A percentile compares a stretch with the other conserved stretches of the same genome.
Evolutionary conservation across 2,113 vertebrate genomes (phyloP).

Genomic region (Brachyistius frenatus): DNA sequence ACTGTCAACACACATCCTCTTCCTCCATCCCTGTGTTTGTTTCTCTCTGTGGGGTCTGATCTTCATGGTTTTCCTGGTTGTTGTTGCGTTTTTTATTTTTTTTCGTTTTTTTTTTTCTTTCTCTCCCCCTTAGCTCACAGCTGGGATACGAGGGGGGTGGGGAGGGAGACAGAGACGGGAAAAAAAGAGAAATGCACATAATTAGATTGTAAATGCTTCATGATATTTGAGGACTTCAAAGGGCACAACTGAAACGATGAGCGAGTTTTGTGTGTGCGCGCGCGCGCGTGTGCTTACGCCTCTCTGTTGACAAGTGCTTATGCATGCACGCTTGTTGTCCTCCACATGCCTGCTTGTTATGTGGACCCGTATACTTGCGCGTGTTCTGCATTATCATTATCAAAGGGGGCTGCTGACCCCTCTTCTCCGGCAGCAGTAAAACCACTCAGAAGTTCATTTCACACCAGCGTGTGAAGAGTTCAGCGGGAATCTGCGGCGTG

Average conservation of each 20-base stretch:
- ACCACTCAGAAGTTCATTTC: slow-evolving; percentile 67
- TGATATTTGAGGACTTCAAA: slow-evolving; percentile 80
- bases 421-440: slow-evolving; percentile 58
- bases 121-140: slow-evolving; percentile 30
- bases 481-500: slow-evolving; percentile 39
- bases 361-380: slow-evolving; percentile 8
- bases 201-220: slow-evolving; percentile 81
- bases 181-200: slow-evolving; percentile 53
- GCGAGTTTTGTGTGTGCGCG: slow-evolving; percentile 9
- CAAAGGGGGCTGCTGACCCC: slow-evolving; percentile 69
- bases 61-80: slow-evolving; percentile 13
- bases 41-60: slow-evolving; percentile 50
- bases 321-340: slow-evolving; percentile 17
- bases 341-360: slow-evolving; percentile 13
- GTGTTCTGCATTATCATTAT: slow-evolving; percentile 75
- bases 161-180: slow-evolving; percentile 1
- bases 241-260: slow-evolving; percentile 68
- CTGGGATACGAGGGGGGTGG: slow-evolving; percentile 6
- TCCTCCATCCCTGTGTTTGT: slow-evolving; percentile 51
- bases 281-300: slow-evolving; percentile 26
- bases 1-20: slow-evolving; percentile 78
- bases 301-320: slow-evolving; percentile 40
- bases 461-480: slow-evolving; percentile 63
- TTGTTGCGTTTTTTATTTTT: not conserved
- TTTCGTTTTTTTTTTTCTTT: not conserved